Conservation (phyloP, 2,113 vertebrate genomes). For the Panthera tigris region DNA sequence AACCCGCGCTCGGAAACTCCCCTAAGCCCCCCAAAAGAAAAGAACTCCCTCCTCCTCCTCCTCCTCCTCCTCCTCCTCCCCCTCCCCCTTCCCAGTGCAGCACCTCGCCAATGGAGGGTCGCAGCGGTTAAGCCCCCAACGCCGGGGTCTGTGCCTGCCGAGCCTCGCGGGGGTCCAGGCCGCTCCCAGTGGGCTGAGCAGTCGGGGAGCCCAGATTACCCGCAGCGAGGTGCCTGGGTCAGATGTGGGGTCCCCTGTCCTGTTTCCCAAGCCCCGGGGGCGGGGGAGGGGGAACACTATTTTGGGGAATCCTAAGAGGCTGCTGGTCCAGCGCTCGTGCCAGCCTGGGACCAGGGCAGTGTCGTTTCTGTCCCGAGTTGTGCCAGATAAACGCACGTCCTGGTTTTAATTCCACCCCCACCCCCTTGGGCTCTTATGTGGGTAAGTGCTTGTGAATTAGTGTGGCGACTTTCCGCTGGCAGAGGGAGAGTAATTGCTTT, state of each 20-base stretch:
- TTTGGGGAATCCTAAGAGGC: background rate
- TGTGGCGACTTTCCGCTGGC: background rate
- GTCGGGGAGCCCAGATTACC: background rate
- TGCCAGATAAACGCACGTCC: conserved; percentile 57
- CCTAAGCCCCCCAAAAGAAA: background rate
- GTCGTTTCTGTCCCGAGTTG: background rate
- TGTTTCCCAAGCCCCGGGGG: background rate
- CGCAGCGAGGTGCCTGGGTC: background rate
- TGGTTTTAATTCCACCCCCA: conserved; percentile 45
- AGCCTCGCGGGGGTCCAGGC: background rate
- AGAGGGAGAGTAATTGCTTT: conserved; percentile 67
- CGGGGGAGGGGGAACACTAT: background rate
- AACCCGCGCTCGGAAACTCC: conserved; percentile 40
- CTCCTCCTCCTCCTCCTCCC: background rate
- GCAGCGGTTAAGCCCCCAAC: background rate
- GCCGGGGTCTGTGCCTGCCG: background rate
- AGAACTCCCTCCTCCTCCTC: background rate
- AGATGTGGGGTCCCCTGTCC: background rate
- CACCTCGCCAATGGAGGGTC: background rate
- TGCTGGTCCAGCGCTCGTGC: background rate
- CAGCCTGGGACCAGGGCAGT: background rate
- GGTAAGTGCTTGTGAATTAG: conserved; percentile 46
- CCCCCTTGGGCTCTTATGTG: conserved; percentile 32
- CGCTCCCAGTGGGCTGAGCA: background rate
- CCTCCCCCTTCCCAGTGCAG: background rate